Conservation (phyloP, 2,888 invertebrate species). For the Epistrophe grossulariae region DNA sequence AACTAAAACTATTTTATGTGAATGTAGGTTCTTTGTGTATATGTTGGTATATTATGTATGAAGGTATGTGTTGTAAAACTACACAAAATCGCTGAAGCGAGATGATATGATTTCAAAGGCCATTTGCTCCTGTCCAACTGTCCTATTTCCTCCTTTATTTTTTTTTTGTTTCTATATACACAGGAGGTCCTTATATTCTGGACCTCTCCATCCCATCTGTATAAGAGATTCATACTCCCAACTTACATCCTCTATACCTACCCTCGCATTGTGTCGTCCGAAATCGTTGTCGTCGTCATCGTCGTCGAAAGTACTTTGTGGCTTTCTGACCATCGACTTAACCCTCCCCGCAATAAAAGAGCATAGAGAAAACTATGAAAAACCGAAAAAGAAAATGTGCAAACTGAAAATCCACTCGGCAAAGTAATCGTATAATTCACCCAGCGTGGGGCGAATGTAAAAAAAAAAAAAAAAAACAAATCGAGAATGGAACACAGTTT, state of each 20-base stretch:
- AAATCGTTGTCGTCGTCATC: not conserved
- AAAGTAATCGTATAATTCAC: conserved; percentile 72
- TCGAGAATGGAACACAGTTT: conserved; percentile 62
- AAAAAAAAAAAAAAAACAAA: conserved; percentile 59
- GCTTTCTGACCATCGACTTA: conserved; percentile 68
- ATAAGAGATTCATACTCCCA: not conserved
- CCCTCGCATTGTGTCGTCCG: conserved; percentile 15
- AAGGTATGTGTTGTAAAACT: conserved; percentile 24
- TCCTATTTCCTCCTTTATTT: conserved; percentile 40
- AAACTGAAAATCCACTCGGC: conserved; percentile 59
- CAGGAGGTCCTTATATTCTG: conserved; percentile 10
- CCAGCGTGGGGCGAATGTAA: conserved; percentile 67
- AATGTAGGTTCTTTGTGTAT: not conserved
- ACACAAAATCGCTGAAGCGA: conserved; percentile 70
- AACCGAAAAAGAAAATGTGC: conserved; percentile 53
- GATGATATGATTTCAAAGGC: conserved; percentile 72
- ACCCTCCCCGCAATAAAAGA: conserved; percentile 41
- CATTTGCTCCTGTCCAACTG: conserved; percentile 67
- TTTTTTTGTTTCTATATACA: not conserved
- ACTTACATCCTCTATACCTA: not conserved
- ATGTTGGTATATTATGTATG: too few species aligned
- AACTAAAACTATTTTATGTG: conserved; percentile 60
- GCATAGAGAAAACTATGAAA: conserved; percentile 37
- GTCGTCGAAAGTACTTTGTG: conserved; percentile 64
- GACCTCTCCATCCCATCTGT: not conserved